Evolutionary conservation across 2,113 vertebrate species (phyloP).

Genomic region (Pontoporia blainvillei): DNA sequence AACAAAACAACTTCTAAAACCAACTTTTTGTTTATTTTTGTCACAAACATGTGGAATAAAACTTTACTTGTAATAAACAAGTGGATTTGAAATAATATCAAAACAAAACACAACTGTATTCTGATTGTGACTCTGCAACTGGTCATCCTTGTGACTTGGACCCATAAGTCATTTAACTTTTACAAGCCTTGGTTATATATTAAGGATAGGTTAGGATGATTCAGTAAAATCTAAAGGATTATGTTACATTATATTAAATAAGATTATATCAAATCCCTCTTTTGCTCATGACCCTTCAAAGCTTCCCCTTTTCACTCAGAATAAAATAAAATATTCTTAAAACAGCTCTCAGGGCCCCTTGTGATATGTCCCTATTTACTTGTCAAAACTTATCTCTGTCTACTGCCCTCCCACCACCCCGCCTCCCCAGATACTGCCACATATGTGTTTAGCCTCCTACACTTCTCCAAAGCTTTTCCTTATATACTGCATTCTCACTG

Average conservation of each 20-base stretch:
- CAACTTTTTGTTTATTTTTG: background rate
- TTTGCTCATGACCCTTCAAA: background rate
- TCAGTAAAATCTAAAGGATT: background rate
- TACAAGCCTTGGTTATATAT: background rate
- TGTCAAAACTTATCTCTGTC: background rate
- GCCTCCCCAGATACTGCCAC: background rate
- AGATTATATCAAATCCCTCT: background rate
- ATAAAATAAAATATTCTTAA: background rate
- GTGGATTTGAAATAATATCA: background rate
- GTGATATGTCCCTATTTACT: background rate
- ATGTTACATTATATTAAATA: background rate
- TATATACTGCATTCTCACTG: background rate
- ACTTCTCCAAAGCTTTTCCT: background rate
- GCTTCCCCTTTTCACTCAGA: background rate
- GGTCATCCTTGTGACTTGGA: background rate
- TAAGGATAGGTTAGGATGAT: background rate
- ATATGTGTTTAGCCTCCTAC: background rate
- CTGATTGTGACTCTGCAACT: background rate
- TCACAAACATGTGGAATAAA: background rate
- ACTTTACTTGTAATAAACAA: background rate
- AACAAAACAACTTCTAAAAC: background rate
- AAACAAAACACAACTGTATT: background rate
- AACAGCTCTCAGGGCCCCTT: background rate
- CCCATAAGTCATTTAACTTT: background rate
- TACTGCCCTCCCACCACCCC: fast-evolving